These are phyloP conservation scores for Battus philenor DNA, from an alignment of 1,140 invertebrate genomes.

Conservation along the genomic window DNA sequence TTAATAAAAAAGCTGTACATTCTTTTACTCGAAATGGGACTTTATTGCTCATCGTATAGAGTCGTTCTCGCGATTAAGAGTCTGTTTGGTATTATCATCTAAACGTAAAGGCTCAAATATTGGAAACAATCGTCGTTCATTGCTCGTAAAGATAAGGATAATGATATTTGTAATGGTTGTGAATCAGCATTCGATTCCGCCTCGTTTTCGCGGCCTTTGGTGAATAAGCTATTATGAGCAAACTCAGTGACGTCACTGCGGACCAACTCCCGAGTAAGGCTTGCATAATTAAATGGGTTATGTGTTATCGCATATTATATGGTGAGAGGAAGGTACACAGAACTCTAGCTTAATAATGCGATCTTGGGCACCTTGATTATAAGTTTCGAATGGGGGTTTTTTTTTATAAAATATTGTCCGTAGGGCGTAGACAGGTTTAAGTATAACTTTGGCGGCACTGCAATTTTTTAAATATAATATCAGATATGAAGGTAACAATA, in stretches of 20 bases:
- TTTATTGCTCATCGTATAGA: slow-evolving; percentile 2
- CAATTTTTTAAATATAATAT: too few relatives aligned
- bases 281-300: slow-evolving; percentile 12
- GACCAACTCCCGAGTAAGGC: slow-evolving; percentile 2
- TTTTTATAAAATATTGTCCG: too few relatives aligned
- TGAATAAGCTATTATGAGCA: slow-evolving; percentile 37
- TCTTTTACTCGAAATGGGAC: not conserved
- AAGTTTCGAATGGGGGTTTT: too few relatives aligned
- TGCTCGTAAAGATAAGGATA: slow-evolving; percentile 61
- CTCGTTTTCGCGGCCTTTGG: slow-evolving; percentile 27
- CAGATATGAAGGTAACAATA: too few relatives aligned
- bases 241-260: slow-evolving; percentile 25
- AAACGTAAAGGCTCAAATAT: slow-evolving; percentile 13
- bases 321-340: too few relatives aligned
- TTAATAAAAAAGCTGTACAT: not conserved
- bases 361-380: too few relatives aligned
- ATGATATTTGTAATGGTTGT: slow-evolving; percentile 52
- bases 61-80: not conserved
- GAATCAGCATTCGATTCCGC: slow-evolving; percentile 41
- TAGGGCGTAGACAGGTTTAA: too few relatives aligned
- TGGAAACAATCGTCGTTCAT: slow-evolving; percentile 42
- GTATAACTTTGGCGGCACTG: too few relatives aligned
- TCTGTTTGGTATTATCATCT: slow-evolving; percentile 1
- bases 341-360: too few relatives aligned
- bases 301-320: not conserved